These are phyloP conservation scores for Aricia artaxerxes DNA, from an alignment of 2,888 invertebrate species.

Conservation along the genomic window DNA sequence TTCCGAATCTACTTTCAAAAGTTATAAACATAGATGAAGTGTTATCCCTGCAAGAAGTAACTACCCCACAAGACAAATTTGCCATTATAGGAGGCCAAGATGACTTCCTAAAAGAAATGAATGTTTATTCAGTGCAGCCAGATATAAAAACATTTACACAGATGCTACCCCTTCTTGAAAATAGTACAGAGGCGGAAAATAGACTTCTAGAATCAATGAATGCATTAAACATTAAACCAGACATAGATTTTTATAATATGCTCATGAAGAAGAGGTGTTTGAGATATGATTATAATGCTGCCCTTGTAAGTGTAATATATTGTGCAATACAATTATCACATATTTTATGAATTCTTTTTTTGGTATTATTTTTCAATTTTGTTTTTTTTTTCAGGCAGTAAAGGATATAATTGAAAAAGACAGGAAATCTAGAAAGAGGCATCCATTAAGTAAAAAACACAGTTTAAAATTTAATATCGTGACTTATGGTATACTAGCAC, in stretches of 20 bases:
- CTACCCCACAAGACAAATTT: conserved; percentile 83
- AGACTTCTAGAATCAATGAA: conserved; percentile 83
- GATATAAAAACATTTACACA: conserved; percentile 89
- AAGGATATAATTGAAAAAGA: conserved; percentile 78
- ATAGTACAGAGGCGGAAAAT: conserved; percentile 84
- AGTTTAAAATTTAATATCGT: conserved; percentile 85
- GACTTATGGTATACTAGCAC: conserved; percentile 92
- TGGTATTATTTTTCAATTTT: neutral
- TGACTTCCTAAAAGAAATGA: conserved; percentile 89
- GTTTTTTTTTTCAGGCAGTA: conserved; percentile 71
- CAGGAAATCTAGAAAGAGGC: conserved; percentile 56
- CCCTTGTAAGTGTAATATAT: conserved; percentile 79
- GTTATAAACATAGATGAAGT: conserved; percentile 82
- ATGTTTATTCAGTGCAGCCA: conserved; percentile 83
- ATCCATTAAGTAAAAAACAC: conserved; percentile 64
- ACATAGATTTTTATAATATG: conserved; percentile 92
- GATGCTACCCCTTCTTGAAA: conserved; percentile 86
- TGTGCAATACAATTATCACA: neutral
- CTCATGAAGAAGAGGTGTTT: conserved; percentile 90
- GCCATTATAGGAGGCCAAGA: conserved; percentile 89
- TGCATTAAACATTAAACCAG: conserved; percentile 81
- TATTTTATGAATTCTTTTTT: neutral
- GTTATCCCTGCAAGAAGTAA: conserved; percentile 79
- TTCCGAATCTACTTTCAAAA: conserved; percentile 84
- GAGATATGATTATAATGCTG: conserved; percentile 84